phyloP scores from a whole-genome alignment of 2,888 invertebrate genomes.

The Caenorhabditis panamensis region DNA sequence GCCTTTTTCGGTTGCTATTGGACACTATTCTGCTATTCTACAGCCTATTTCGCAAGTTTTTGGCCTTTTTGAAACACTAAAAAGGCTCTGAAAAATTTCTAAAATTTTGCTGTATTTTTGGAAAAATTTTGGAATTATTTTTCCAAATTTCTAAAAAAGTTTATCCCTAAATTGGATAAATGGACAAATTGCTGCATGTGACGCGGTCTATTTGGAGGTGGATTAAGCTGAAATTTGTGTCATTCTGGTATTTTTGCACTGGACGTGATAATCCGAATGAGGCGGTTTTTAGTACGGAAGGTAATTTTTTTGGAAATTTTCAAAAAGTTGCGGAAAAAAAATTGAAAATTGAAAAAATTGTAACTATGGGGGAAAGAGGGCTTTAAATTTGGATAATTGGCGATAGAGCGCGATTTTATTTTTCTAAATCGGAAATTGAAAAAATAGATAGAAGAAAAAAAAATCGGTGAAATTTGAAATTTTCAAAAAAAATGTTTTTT shows the following conservation, averaged over 20 bases:
- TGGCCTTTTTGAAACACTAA: too few species aligned
- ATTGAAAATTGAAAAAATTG: too few species aligned
- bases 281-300: conserved; percentile 41
- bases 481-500: too few species aligned
- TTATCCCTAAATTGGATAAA: conserved; percentile 15
- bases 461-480: too few species aligned
- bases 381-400: too few species aligned
- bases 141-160: background rate
- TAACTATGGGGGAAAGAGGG: too few species aligned
- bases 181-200: conserved; percentile 49
- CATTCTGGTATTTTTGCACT: conserved; percentile 44
- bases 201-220: conserved; percentile 38
- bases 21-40: background rate
- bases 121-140: too few species aligned
- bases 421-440: too few species aligned
- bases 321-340: too few species aligned
- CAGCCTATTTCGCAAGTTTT: background rate
- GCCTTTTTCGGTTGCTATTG: conserved; percentile 10
- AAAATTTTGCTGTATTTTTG: too few species aligned
- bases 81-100: background rate
- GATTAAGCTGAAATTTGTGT: conserved; percentile 52
- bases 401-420: too few species aligned
- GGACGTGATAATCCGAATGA: conserved; percentile 16
- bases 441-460: too few species aligned
- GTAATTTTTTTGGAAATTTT: conserved; percentile 33